Conservation (phyloP, 2,888 invertebrate genomes). For the Drosophila testacea region DNA sequence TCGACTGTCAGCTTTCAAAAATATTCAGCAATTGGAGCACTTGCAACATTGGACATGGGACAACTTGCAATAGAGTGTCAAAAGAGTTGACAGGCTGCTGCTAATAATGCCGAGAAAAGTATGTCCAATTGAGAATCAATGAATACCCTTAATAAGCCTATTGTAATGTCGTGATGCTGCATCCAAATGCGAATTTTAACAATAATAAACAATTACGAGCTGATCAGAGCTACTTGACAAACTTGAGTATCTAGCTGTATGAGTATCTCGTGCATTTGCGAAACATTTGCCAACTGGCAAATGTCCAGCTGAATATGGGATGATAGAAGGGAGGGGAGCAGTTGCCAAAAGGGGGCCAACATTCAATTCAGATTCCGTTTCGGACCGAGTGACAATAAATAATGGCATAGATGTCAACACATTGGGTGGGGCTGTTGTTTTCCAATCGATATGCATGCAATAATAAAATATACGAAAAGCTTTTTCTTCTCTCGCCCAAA, state of each 20-base stretch:
- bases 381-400: slow-evolving; percentile 59
- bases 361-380: slow-evolving; percentile 43
- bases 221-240: slow-evolving; percentile 2
- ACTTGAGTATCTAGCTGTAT: slow-evolving; percentile 15
- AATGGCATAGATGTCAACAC: slow-evolving; percentile 52
- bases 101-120: slow-evolving; percentile 11
- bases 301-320: slow-evolving; percentile 12
- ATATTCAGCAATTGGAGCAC: slow-evolving; percentile 8
- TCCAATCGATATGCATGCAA: slow-evolving; percentile 57
- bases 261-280: background rate
- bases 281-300: slow-evolving; percentile 30
- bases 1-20: slow-evolving; percentile 21
- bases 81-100: slow-evolving; percentile 31
- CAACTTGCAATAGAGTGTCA: slow-evolving; percentile 37
- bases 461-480: slow-evolving; percentile 52
- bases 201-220: slow-evolving; percentile 25
- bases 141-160: background rate
- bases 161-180: slow-evolving; percentile 5
- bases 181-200: slow-evolving; percentile 14
- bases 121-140: slow-evolving; percentile 20
- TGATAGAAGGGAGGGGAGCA: background rate
- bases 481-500: slow-evolving; percentile 42
- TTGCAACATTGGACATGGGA: slow-evolving; percentile 7
- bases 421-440: slow-evolving; percentile 8
- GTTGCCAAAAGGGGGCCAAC: background rate